Base-by-base conservation (phyloP, 2,888 invertebrate genomes). In the Cantharis rufa region DNA sequence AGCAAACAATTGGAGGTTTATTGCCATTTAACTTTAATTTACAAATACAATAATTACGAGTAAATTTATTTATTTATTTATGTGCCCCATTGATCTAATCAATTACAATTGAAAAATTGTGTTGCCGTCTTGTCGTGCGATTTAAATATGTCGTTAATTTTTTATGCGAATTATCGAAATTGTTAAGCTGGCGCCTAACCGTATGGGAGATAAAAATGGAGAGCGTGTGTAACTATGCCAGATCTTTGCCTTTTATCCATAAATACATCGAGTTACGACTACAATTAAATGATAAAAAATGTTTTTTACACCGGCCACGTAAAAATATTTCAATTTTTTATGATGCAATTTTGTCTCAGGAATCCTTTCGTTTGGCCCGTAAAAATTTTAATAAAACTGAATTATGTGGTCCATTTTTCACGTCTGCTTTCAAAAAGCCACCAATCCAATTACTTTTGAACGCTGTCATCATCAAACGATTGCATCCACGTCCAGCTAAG, bases 1-100 rank as follows among this genome's bases (percentile, higher is more conserved):
- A 82, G 79, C 70, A 18, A 69, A 73, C 73, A 73, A 73, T 69
- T 66, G 68, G 71, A 76, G 70, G 76, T 77, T 77, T 73, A 73
- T 77, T 77, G 76, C 76, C 70, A 73, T 77, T 77, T 77, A 66
- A 66, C 64, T 66, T 66, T 66, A 66, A 66, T 66, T 66, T 66
- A 66, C 15, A 21, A 66, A 66, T 24, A 66, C 64, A 66, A 63
- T 15, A 63, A 66, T 66, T 66, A 24, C 21, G 21, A 66, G 24
- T 24, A 66, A 66, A 21, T 21, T 66, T 66, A 66, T n/a, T 11
- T 18, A 48, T 48, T 48, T 48, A 48, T 48, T 48, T 24, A 66
- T 24, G n/a, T 66, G 21, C 24, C 16, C 16, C n/a, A 24, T 66
- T 66, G 24, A 18, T 18, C 64, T 21, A 66, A 66, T 24, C 64